phyloP scores from a whole-genome alignment of 2,113 vertebrate genomes.

The Eulacestoma nigropectus region DNA sequence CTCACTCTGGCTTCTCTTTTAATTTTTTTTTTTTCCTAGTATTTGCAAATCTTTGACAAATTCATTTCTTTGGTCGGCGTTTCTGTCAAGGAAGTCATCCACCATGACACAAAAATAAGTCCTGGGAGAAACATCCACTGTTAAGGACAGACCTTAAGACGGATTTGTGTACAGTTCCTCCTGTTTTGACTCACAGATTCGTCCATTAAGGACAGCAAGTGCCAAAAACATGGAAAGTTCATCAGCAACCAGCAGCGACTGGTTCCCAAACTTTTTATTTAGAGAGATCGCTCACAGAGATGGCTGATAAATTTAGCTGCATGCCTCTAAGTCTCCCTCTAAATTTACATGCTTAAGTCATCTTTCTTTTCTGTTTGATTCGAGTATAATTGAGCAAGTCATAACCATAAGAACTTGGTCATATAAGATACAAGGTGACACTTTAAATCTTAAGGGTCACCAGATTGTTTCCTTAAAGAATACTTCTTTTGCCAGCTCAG shows the following conservation, averaged over 20 bases:
- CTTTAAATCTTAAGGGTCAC: neutral
- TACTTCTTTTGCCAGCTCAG: neutral
- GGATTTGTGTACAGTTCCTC: neutral
- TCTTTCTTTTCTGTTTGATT: conserved; percentile 50
- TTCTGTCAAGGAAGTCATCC: neutral
- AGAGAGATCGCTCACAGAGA: conserved; percentile 34
- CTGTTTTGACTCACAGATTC: conserved; percentile 11
- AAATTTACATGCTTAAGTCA: conserved; percentile 62
- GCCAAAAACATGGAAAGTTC: conserved; percentile 46
- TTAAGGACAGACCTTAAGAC: neutral
- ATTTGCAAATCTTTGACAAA: neutral
- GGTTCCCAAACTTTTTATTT: conserved; percentile 54
- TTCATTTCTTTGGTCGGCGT: neutral
- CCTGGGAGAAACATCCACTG: neutral
- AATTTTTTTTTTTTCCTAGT: neutral
- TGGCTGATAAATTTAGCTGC: conserved; percentile 63
- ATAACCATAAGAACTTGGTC: neutral
- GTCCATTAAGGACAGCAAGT: neutral
- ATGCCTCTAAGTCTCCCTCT: conserved; percentile 47
- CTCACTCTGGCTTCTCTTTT: neutral
- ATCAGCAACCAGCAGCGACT: conserved; percentile 29
- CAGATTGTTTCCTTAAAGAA: neutral
- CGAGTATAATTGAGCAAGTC: conserved; percentile 3
- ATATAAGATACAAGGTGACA: neutral
- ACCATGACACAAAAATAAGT: neutral